Evolutionary conservation across 2,888 invertebrate genomes (phyloP).

Genomic region (Pseudococcus jackbeardsleyi): DNA sequence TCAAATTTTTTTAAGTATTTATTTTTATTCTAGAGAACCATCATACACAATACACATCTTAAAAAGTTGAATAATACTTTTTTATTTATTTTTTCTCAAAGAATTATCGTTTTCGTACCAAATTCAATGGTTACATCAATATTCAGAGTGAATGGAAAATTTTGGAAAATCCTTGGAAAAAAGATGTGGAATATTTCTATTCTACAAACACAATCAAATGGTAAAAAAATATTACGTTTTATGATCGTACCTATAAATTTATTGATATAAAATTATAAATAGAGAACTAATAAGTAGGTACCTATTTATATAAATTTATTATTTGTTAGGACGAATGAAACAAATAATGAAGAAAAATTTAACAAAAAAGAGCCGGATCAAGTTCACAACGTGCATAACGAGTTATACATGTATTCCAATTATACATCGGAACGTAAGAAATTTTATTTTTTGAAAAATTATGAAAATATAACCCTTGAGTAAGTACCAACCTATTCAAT

Average conservation of each 20-base stretch:
- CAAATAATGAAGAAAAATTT: not conserved
- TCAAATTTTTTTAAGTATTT: too few species aligned
- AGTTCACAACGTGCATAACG: not conserved
- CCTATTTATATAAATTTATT: not conserved
- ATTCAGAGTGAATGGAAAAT: conserved; percentile 89
- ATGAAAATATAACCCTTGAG: too few species aligned
- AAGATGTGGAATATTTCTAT: conserved; percentile 91
- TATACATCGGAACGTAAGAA: not conserved
- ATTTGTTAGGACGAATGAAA: conserved; percentile 16
- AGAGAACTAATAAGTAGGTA: too few species aligned
- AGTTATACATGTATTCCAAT: conserved; percentile 29
- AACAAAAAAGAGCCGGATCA: not conserved
- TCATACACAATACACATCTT: too few species aligned
- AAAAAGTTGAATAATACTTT: too few species aligned
- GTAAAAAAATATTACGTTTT: conserved; percentile 71
- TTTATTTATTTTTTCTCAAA: conserved; percentile 67
- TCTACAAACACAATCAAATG: conserved; percentile 86
- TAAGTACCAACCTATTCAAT: too few species aligned
- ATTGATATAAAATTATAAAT: too few species aligned
- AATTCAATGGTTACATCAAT: conserved; percentile 80
- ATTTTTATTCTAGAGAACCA: too few species aligned
- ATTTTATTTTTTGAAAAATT: not conserved
- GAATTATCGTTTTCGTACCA: conserved; percentile 84
- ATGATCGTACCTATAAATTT: too few species aligned
- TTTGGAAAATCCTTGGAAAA: conserved; percentile 95